Percentiles rank a stretch among this genome's conserved stretches.
Evolutionary conservation across 2,797 vertebrate species (phyloP).

Genomic region (Neosilurus hyrtlii): DNA sequence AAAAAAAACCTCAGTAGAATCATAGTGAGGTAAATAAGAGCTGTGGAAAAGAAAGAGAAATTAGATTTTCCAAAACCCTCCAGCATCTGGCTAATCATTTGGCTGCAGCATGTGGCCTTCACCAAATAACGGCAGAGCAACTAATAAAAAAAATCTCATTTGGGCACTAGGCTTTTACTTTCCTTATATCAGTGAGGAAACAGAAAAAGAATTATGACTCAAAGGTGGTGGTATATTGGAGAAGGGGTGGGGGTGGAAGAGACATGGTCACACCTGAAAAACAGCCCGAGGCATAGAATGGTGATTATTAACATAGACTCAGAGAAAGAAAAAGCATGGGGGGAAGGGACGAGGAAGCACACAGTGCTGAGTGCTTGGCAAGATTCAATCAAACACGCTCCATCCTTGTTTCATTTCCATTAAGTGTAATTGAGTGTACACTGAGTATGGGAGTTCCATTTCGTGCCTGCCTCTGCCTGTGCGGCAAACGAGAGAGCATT

Average conservation of each 20-base stretch:
- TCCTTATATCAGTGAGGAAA: slow-evolving; percentile 55
- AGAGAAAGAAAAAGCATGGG: slow-evolving; percentile 19
- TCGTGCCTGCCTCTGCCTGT: slow-evolving; percentile 41
- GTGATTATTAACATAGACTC: slow-evolving; percentile 28
- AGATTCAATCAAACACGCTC: slow-evolving; percentile 60
- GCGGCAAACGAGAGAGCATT: slow-evolving; percentile 41
- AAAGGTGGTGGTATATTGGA: slow-evolving; percentile 32
- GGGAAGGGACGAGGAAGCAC: slow-evolving; percentile 13
- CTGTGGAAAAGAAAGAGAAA: slow-evolving; percentile 61
- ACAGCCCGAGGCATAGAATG: slow-evolving; percentile 32
- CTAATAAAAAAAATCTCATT: slow-evolving; percentile 66
- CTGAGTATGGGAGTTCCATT: slow-evolving; percentile 58
- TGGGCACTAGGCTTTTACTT: slow-evolving; percentile 65
- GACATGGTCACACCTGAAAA: slow-evolving; percentile 17
- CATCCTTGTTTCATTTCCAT: slow-evolving; percentile 61
- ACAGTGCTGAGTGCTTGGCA: slow-evolving; percentile 40
- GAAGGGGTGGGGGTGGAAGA: background rate
- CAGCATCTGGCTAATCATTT: slow-evolving; percentile 62
- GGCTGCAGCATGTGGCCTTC: slow-evolving; percentile 62
- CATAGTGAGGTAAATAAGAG: slow-evolving; percentile 63
- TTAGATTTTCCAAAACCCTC: slow-evolving; percentile 54
- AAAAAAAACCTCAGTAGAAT: slow-evolving; percentile 62
- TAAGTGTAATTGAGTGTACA: slow-evolving; percentile 59
- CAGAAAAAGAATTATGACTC: slow-evolving; percentile 22
- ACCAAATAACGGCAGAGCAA: slow-evolving; percentile 58